Evolutionary conservation across 64 coral and sea anemone genomes (phyloP).

Genomic region (Montipora efflorescens): DNA sequence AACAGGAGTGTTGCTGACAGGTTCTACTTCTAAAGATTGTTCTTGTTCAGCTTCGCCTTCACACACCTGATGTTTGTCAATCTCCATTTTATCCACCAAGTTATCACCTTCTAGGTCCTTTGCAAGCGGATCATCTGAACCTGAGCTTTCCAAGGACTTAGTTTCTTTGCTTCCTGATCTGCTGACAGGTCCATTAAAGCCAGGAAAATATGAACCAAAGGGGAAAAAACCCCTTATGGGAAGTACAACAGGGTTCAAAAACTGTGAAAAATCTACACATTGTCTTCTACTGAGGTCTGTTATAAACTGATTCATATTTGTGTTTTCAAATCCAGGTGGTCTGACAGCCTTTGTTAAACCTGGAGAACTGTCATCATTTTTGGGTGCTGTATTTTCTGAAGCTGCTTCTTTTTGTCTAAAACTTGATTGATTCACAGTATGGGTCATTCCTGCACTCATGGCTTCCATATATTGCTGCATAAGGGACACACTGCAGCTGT

Average conservation of each 20-base stretch:
- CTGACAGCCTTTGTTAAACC: neutral
- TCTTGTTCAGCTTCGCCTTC: neutral
- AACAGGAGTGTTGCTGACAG: neutral
- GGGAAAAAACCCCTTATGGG: constrained; percentile 16
- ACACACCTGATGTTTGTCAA: neutral
- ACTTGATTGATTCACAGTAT: neutral
- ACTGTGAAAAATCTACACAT: neutral
- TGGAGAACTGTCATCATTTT: neutral
- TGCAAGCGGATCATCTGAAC: neutral
- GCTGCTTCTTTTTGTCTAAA: neutral
- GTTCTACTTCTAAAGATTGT: neutral
- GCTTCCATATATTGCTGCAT: constrained; percentile 51
- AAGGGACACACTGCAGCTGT: neutral
- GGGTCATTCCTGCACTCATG: constrained; percentile 12
- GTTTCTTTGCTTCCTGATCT: neutral
- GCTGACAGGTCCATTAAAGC: neutral
- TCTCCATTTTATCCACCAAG: neutral
- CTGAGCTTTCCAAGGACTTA: neutral
- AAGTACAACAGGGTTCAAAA: constrained; percentile 3
- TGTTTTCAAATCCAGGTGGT: neutral
- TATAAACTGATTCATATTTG: neutral
- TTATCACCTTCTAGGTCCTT: neutral
- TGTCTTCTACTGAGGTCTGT: neutral
- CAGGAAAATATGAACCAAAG: constrained; percentile 27
- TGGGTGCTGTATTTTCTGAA: neutral